Conservation (phyloP, 2,113 vertebrate species). For the Ifrita kowaldi region DNA sequence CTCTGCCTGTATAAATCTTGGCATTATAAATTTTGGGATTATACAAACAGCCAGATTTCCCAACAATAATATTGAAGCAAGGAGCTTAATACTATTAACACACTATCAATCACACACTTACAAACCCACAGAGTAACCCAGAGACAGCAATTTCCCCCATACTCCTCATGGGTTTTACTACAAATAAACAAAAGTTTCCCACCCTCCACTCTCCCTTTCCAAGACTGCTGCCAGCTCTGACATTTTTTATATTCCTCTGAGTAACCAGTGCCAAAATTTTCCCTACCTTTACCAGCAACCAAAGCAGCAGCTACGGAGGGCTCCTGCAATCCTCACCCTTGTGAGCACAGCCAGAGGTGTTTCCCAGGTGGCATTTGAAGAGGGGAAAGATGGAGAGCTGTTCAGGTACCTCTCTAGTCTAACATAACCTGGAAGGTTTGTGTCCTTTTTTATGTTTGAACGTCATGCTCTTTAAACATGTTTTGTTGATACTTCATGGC, state of each 20-base stretch:
- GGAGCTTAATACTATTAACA: background rate
- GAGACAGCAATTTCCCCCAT: background rate
- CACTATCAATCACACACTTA: background rate
- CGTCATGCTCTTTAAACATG: accelerated
- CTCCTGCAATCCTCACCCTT: background rate
- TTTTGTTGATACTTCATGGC: background rate
- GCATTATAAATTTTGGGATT: background rate
- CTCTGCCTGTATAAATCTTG: background rate
- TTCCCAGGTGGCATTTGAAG: background rate
- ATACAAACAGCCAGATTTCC: background rate
- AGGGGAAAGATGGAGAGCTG: background rate
- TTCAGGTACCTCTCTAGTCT: background rate
- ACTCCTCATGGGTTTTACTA: background rate
- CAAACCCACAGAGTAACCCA: background rate
- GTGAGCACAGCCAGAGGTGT: background rate
- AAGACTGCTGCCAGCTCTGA: background rate
- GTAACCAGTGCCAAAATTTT: background rate
- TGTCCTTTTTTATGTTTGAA: background rate
- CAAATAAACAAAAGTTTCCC: background rate
- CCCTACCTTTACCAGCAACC: background rate
- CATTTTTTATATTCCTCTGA: background rate
- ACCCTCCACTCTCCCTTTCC: background rate
- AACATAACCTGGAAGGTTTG: background rate
- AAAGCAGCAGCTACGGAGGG: background rate
- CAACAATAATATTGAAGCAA: background rate